A percentile compares a stretch with the other conserved stretches of the same genome.
Conservation (phyloP, 1,140 invertebrate genomes). For the Matsumurasca onukii region DNA sequence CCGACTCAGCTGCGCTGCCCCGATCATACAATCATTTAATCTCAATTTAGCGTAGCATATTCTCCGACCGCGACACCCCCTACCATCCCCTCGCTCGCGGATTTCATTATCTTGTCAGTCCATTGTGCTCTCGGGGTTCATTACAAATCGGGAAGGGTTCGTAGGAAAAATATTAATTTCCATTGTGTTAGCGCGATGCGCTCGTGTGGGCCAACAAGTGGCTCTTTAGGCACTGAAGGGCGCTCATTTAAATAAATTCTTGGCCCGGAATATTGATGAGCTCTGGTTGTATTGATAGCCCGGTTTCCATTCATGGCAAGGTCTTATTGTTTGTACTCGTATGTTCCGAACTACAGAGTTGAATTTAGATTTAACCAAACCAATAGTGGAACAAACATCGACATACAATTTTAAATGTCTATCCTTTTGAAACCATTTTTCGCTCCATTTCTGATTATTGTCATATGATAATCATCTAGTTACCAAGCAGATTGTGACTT, state of each 20-base stretch:
- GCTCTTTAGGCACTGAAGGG: not conserved
- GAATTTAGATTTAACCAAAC: too few relatives aligned
- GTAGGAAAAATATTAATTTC: conserved; percentile 25
- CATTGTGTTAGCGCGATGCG: conserved; percentile 19
- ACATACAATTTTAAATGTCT: too few relatives aligned
- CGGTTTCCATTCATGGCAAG: too few relatives aligned
- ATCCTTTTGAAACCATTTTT: too few relatives aligned
- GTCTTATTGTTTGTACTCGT: too few relatives aligned
- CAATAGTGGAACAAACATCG: too few relatives aligned
- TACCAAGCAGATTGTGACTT: too few relatives aligned
- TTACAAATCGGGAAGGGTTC: conserved; percentile 26
- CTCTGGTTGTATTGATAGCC: too few relatives aligned
- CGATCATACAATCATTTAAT: conserved; percentile 36
- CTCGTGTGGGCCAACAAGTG: not conserved
- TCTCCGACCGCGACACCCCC: conserved; percentile 11
- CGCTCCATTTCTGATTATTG: too few relatives aligned
- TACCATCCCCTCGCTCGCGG: conserved; percentile 1
- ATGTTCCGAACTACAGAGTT: too few relatives aligned
- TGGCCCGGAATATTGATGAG: conserved; percentile 1
- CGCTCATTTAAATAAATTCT: conserved; percentile 12
- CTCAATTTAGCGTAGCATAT: conserved; percentile 37
- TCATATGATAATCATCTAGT: too few relatives aligned
- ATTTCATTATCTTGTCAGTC: conserved; percentile 32
- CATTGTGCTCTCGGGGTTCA: conserved; percentile 9
- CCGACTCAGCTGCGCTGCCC: not conserved